Evolutionary conservation across 2,797 vertebrate genomes (phyloP), one percentile per base, ranked within the genome.

Genomic region (Smutsia temminckii): DNA sequence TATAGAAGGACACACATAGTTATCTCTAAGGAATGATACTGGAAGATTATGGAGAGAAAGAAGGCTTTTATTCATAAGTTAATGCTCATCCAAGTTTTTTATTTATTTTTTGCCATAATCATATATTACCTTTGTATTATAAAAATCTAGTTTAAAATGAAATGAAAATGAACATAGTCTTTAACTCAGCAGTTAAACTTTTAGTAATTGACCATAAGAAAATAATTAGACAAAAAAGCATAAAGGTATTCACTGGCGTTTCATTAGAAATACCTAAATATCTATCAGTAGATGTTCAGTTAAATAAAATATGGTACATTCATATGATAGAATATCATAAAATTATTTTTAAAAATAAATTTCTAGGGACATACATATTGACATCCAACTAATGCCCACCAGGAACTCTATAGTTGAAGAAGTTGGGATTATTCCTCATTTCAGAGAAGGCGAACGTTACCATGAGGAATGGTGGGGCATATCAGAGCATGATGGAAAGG

Each of bases 111-210:
- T 86, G 40, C 66, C 25, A 57, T 57, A 27, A 34, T 51, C 34
- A 71, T 37, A 12, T 89, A n/a, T 86, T 51, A 84, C 20, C 14
- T 87, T 85, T 72, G 40, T 14, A 21, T 79, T 61, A 72, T 64
- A 23, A 84, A 72, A 69, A n/a, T 23, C 6, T 46, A 29, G 13
- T 34, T 87, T 32, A 32, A 57, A 81, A 32, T n/a, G 46, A 91
- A 89, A 49, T 85, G 34, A 61, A 88, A 66, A 40, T 79, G 13
- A 74, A 3, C 12, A 2, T 80, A 34, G 25, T 80, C 18, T 83
- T 77, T 68, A 83, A 55, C 61, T 77, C 34, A 53, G 29, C 3
- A 77, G 57, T 87, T 74, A 23, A 49, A 34, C 37, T 53, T 72
- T 89, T 64, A 61, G n/a, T 14, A 91, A 64, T n/a, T 32, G 79